Conservation (phyloP, 92 coral and sea anemone genomes). For the Porites lobata region DNA sequence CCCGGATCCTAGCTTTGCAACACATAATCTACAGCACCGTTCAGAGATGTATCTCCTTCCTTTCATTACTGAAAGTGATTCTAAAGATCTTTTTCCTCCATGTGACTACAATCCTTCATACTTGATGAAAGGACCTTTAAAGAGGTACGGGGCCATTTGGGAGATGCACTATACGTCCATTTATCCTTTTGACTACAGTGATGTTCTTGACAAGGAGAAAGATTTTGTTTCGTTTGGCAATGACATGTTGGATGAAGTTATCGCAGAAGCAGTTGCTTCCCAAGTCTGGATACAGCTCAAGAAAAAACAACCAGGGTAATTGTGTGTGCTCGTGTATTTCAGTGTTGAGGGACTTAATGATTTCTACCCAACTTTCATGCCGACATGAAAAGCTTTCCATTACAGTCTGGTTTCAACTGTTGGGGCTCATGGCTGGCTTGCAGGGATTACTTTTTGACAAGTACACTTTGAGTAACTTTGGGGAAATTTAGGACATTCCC, state of each 20-base stretch:
- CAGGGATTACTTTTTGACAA: too few species aligned
- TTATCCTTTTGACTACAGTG: conserved; percentile 74
- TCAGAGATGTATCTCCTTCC: conserved; percentile 71
- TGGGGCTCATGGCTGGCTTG: too few species aligned
- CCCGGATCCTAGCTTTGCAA: conserved; percentile 16
- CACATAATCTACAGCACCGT: conserved; percentile 39
- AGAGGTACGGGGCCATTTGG: conserved; percentile 79
- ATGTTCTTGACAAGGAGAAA: conserved; percentile 33
- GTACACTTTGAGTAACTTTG: too few species aligned
- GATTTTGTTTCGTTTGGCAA: conserved; percentile 84
- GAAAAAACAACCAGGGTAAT: conserved; percentile 70
- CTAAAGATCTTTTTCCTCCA: conserved; percentile 66
- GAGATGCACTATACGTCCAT: conserved; percentile 83
- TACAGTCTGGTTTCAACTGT: too few species aligned
- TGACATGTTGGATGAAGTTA: conserved; percentile 64
- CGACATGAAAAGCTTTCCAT: too few species aligned
- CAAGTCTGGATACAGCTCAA: conserved; percentile 62
- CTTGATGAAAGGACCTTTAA: conserved; percentile 28
- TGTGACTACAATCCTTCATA: conserved; percentile 61
- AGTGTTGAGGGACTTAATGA: too few species aligned
- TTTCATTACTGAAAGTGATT: conserved; percentile 53
- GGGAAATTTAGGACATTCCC: too few species aligned
- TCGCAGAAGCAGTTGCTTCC: conserved; percentile 60
- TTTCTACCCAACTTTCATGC: too few species aligned
- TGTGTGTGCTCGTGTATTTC: neutral